phyloP scores from a whole-genome alignment of 2,113 vertebrate genomes.

The Otocyon megalotis region DNA sequence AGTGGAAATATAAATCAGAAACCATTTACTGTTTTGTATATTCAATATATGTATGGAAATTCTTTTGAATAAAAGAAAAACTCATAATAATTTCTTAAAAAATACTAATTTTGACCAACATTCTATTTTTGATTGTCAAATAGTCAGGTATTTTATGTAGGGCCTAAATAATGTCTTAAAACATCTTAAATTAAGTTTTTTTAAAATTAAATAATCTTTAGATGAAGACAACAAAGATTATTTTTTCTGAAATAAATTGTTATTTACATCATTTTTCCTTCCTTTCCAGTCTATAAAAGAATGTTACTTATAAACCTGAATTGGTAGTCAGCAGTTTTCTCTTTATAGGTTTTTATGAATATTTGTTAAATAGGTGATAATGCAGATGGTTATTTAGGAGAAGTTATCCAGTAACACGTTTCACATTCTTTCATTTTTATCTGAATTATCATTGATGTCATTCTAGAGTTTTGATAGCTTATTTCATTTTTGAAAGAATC shows the following conservation, averaged over 20 bases:
- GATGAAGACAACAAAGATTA: background rate
- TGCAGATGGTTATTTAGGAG: background rate
- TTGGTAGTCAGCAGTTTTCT: background rate
- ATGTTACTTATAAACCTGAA: background rate
- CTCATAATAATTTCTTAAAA: background rate
- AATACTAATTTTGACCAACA: background rate
- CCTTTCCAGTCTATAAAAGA: background rate
- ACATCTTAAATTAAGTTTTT: background rate
- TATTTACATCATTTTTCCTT: background rate
- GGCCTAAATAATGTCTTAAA: background rate
- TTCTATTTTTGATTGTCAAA: background rate
- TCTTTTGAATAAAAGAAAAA: background rate
- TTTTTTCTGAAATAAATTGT: background rate
- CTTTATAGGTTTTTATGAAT: background rate
- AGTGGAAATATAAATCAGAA: background rate
- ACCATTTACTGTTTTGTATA: background rate
- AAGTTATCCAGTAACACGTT: background rate
- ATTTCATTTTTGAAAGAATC: background rate
- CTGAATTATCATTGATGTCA: background rate
- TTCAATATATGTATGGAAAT: background rate
- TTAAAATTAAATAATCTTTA: background rate
- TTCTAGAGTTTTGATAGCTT: background rate
- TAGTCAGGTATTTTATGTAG: background rate
- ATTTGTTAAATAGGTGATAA: background rate
- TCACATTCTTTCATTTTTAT: background rate